These are phyloP conservation scores for Nannoperca obscura DNA, from an alignment of 2,797 vertebrate genomes.

Conservation along the genomic window DNA sequence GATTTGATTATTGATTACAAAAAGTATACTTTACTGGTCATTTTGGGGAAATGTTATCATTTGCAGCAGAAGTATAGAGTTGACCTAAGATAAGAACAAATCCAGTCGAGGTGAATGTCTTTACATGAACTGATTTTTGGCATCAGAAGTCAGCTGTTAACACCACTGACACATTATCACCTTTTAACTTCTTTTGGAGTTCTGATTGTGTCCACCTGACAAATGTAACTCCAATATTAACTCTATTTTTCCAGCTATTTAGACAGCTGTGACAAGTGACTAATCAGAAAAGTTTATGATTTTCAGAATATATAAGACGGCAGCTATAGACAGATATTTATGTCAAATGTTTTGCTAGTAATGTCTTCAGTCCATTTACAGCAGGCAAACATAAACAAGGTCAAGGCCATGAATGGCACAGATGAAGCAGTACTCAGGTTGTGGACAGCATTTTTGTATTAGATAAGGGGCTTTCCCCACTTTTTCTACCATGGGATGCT, in stretches of 20 bases:
- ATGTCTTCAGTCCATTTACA: constrained; percentile 4
- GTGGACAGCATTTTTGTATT: constrained; percentile 19
- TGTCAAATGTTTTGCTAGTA: not conserved
- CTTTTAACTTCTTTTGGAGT: not conserved
- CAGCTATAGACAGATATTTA: not conserved
- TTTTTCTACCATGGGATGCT: constrained; percentile 60
- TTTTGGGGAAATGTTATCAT: not conserved
- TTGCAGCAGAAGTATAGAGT: not conserved
- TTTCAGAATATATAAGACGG: not conserved
- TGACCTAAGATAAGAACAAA: not conserved
- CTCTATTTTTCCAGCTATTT: not conserved
- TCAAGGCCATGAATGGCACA: constrained; percentile 17
- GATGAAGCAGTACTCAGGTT: constrained; percentile 1
- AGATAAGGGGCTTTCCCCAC: constrained; percentile 47
- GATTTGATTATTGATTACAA: not conserved
- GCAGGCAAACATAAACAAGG: constrained; percentile 9
- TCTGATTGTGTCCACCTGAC: not conserved
- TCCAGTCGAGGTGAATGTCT: not conserved
- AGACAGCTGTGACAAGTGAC: not conserved
- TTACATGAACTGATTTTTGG: not conserved
- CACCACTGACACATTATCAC: not conserved
- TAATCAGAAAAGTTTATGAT: not conserved
- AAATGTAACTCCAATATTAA: not conserved
- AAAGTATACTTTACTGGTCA: not conserved
- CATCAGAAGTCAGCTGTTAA: constrained; percentile 13